A percentile compares a stretch with the other conserved stretches of the same genome.
Conservation (phyloP, 2,888 invertebrate genomes). For the Chirona hameri region DNA sequence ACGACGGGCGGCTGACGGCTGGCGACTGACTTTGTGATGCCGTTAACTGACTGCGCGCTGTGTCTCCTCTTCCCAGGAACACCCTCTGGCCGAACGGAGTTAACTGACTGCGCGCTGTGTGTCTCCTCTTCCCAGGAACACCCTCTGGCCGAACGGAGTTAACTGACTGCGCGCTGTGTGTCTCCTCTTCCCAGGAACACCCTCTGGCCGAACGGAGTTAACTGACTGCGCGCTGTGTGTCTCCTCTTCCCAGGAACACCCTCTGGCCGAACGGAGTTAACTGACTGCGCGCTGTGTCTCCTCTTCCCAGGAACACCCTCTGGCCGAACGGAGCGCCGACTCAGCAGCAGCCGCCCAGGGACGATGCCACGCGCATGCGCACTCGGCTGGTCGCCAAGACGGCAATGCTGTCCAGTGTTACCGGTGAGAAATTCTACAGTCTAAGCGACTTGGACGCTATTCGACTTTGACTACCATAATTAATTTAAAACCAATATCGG, state of each 20-base stretch:
- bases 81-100: conserved; percentile 58
- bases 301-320: conserved; percentile 51
- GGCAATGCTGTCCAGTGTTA: conserved; percentile 74
- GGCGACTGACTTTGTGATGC: too few relatives aligned
- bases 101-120: conserved; percentile 8
- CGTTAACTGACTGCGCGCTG: too few relatives aligned
- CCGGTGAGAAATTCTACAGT: conserved; percentile 55
- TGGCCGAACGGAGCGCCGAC: conserved; percentile 59
- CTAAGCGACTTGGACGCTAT: neutral
- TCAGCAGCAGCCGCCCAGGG: conserved; percentile 49
- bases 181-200: conserved; percentile 49
- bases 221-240: conserved; percentile 7
- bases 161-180: conserved; percentile 5
- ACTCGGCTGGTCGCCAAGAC: conserved; percentile 82
- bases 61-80: conserved; percentile 47
- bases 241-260: conserved; percentile 49
- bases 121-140: conserved; percentile 48
- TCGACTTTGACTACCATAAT: too few relatives aligned
- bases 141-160: conserved; percentile 58
- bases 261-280: conserved; percentile 59
- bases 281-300: conserved; percentile 11
- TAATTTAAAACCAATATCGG: too few relatives aligned
- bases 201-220: conserved; percentile 58
- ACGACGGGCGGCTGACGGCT: too few relatives aligned
- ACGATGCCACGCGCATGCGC: conserved; percentile 50